Evolutionary conservation across 1,140 invertebrate species (phyloP), one percentile per base, ranked within the genome.

Genomic region (Rhagoletis zephyria): DNA sequence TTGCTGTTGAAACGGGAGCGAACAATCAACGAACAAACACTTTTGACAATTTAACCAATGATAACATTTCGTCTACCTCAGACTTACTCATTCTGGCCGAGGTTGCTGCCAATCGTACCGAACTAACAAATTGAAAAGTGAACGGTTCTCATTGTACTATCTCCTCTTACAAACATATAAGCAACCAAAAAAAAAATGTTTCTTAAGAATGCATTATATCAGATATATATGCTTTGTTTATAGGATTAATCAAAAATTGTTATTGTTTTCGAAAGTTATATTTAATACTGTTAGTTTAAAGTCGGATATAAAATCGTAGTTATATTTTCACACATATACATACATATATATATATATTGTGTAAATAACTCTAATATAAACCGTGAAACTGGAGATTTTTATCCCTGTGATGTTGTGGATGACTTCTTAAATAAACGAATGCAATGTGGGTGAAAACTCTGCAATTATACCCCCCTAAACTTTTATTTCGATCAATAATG

Each of bases 81-180:
- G 92, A 93, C 91, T 88, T 93, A 90, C 89, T 93, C 88, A 93
- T 93, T 87, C 89, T 93, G 89, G 92, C 92, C 88, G 92, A 93
- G 90, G 92, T 93, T 67, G 92, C 92, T 89, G 91, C 92, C 89
- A 91, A 93, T 89, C 92, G 91, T 89, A 93, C 91, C 89, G 92
- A 92, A 89, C 87, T 91, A 88, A 89, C 88, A 77, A 91, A 91
- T 65, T 87, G 86, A 67, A 70, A 12, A 14, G 40, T 5, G 14
- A 61, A 42, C 60, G 42, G 30, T 63, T 56, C 61, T 63, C 19
- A 81, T 56, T 59, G 16, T n/a, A 81, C 45, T 81, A 81, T 81
- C 14, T 9, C 45, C 42, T 81, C 51, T 19, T 45, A 16, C 45
- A 56, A 81, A 16, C 74, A 81, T 81, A 81, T 81, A 81, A 81